Evolutionary conservation across 2,888 invertebrate species (phyloP).

Genomic region (Lasioglossum calceatum): DNA sequence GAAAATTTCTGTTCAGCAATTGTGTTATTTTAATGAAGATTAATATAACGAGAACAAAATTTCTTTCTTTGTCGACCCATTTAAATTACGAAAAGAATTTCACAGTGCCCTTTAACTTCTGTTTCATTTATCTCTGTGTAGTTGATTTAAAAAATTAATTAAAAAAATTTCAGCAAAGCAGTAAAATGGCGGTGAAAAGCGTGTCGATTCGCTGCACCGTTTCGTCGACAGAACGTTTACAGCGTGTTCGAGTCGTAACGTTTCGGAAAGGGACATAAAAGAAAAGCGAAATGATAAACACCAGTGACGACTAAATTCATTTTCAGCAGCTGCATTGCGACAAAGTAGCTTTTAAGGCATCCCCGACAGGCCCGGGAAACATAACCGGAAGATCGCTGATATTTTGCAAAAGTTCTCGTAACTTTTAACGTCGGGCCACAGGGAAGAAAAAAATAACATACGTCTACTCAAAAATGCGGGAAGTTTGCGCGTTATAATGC

Average conservation of each 20-base stretch:
- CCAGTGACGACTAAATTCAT: neutral
- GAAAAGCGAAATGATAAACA: neutral
- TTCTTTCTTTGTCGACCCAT: too few species aligned
- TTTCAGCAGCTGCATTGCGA: neutral
- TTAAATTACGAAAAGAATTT: too few species aligned
- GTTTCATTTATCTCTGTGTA: too few species aligned
- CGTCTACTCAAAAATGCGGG: neutral
- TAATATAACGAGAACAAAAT: too few species aligned
- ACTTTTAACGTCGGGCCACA: neutral
- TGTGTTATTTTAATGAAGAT: too few species aligned
- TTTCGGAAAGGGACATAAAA: neutral
- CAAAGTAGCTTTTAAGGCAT: constrained; percentile 23
- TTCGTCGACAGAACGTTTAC: neutral
- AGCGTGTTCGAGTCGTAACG: neutral
- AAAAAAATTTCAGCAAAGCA: neutral
- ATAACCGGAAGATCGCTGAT: constrained; percentile 20
- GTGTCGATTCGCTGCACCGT: too few species aligned
- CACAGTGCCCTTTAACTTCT: too few species aligned
- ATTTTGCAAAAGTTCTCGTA: constrained; percentile 16
- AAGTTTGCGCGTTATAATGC: neutral
- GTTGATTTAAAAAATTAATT: too few species aligned
- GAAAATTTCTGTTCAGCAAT: too few species aligned
- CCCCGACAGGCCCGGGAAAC: neutral
- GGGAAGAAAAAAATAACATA: neutral
- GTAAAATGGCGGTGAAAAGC: neutral